Evolutionary conservation across 2,797 vertebrate genomes (phyloP).

Genomic region (Valencia hispanica): DNA sequence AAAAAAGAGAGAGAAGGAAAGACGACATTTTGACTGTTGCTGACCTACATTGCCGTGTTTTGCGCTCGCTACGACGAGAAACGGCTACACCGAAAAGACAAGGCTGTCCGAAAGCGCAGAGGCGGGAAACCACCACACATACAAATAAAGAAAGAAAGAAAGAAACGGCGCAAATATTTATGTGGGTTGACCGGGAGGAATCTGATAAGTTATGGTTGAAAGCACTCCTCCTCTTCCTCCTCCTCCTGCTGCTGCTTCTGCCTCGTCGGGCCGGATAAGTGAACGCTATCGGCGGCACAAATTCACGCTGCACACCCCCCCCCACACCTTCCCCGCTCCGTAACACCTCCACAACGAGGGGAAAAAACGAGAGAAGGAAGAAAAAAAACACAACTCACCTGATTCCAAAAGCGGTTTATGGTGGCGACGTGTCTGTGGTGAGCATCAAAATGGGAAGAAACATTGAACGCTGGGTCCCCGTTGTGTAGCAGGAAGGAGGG

Average conservation of each 20-base stretch:
- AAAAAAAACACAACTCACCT: slow-evolving; percentile 73
- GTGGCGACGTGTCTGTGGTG: slow-evolving; percentile 75
- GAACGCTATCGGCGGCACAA: slow-evolving; percentile 47
- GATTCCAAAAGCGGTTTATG: slow-evolving; percentile 83
- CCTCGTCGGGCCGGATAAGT: slow-evolving; percentile 72
- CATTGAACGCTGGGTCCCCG: slow-evolving; percentile 73
- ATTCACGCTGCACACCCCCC: slow-evolving; percentile 6
- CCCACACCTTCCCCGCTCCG: neutral
- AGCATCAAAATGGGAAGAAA: slow-evolving; percentile 55
- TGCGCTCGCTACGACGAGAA: slow-evolving; percentile 28
- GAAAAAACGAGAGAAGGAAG: neutral
- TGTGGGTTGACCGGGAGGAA: slow-evolving; percentile 61
- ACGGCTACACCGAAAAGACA: slow-evolving; percentile 13
- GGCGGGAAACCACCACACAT: neutral
- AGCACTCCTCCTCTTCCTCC: slow-evolving; percentile 65
- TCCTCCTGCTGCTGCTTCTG: slow-evolving; percentile 50
- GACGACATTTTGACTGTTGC: slow-evolving; percentile 80
- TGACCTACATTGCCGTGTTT: slow-evolving; percentile 72
- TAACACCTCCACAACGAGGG: slow-evolving; percentile 4
- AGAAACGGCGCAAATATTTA: slow-evolving; percentile 25
- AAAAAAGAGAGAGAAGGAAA: slow-evolving; percentile 65
- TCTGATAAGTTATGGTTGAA: slow-evolving; percentile 76
- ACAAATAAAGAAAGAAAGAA: too few relatives aligned
- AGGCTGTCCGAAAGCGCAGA: neutral
- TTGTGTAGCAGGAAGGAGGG: slow-evolving; percentile 83